These are phyloP conservation scores for Caranx ignobilis DNA, from an alignment of 2,113 vertebrate genomes.

Conservation along the genomic window DNA sequence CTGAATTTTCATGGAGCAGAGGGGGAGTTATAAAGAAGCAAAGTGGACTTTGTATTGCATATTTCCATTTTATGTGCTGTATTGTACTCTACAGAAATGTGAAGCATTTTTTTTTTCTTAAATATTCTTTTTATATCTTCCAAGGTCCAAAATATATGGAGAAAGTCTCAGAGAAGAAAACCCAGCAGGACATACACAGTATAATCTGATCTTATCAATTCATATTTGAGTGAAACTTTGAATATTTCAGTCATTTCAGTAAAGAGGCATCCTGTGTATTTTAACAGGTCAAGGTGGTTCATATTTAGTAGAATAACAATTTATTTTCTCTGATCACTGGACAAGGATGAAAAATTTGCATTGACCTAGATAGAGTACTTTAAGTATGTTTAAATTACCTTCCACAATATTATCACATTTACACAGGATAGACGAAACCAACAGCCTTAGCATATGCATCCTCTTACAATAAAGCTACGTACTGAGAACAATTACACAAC, in stretches of 20 bases:
- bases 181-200: neutral
- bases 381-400: neutral
- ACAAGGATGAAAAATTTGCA: neutral
- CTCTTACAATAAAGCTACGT: neutral
- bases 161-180: neutral
- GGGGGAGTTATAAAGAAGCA: conserved; percentile 14
- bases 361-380: neutral
- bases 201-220: conserved; percentile 1
- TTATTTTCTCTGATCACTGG: neutral
- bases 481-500: neutral
- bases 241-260: neutral
- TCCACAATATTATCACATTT: neutral
- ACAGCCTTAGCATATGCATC: neutral
- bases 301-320: neutral
- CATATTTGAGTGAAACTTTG: neutral
- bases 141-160: conserved; percentile 14
- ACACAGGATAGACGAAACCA: neutral
- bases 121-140: conserved; percentile 6
- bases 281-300: conserved; percentile 5
- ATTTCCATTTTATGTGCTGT: conserved; percentile 20
- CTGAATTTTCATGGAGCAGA: conserved; percentile 39
- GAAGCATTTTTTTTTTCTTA: neutral
- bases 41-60: conserved; percentile 41
- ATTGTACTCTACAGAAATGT: conserved; percentile 40
- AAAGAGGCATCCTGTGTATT: neutral